phyloP scores from a whole-genome alignment of 2,113 vertebrate species.

The Phodopus roborovskii region DNA sequence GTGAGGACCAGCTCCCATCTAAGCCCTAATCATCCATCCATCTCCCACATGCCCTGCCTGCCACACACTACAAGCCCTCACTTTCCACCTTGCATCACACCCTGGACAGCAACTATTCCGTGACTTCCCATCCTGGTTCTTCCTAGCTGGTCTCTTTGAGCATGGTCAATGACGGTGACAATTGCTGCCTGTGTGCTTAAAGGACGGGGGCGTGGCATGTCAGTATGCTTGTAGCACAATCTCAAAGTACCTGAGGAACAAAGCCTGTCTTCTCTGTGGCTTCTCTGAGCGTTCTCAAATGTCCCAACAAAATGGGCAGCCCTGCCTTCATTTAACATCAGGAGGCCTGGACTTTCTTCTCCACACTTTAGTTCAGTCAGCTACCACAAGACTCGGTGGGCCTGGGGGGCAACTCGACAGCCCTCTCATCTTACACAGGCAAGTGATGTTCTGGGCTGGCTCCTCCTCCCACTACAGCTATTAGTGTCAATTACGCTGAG shows the following conservation, averaged over 20 bases:
- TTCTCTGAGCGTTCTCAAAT: constrained; percentile 72
- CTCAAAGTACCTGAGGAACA: neutral
- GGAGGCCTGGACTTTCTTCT: constrained; percentile 64
- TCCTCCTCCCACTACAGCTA: constrained; percentile 79
- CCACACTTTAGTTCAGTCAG: constrained; percentile 73
- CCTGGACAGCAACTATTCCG: neutral
- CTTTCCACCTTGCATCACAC: neutral
- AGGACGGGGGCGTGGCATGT: no score
- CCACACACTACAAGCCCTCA: neutral
- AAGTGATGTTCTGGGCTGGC: constrained; percentile 79
- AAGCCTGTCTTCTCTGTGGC: neutral
- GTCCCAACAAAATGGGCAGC: constrained; percentile 77
- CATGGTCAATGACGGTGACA: neutral
- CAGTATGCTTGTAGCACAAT: neutral
- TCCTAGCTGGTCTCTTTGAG: neutral
- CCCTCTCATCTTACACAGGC: constrained; percentile 60
- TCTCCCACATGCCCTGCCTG: no score
- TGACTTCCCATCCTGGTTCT: neutral
- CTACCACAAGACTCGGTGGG: constrained; percentile 67
- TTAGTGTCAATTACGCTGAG: constrained; percentile 83
- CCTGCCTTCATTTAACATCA: constrained; percentile 64
- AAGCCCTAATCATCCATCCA: neutral
- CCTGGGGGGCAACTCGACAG: constrained; percentile 69
- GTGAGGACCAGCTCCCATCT: neutral
- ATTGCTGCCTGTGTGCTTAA: neutral